Evolutionary conservation across 2,113 vertebrate genomes (phyloP).

Genomic region (Prunella himalayana): DNA sequence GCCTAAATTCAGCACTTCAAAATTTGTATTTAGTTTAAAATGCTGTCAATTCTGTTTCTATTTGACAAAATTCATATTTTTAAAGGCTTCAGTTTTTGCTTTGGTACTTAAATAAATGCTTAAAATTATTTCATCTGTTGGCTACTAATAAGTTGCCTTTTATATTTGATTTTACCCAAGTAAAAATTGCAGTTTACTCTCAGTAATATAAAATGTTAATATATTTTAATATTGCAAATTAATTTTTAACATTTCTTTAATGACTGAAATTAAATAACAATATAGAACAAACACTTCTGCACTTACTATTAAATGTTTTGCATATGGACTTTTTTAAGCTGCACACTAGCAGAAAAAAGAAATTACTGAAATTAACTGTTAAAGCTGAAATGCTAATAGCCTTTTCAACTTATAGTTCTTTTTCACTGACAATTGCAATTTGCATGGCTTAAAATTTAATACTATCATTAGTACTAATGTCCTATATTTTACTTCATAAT

Average conservation of each 20-base stretch:
- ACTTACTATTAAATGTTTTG: conserved; percentile 46
- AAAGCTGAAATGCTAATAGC: conserved; percentile 54
- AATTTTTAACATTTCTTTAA: conserved; percentile 50
- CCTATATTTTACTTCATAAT: conserved; percentile 70
- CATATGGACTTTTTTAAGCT: conserved; percentile 19
- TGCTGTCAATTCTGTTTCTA: conserved; percentile 58
- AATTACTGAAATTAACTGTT: conserved; percentile 50
- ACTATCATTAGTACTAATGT: conserved; percentile 64
- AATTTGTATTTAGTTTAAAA: conserved; percentile 68
- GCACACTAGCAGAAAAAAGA: not conserved
- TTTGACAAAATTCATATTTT: conserved; percentile 44
- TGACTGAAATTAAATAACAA: conserved; percentile 50
- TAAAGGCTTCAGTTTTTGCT: conserved; percentile 41
- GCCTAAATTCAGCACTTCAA: conserved; percentile 69
- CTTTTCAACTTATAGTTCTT: conserved; percentile 66
- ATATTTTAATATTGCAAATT: conserved; percentile 12
- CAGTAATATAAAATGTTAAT: conserved; percentile 30
- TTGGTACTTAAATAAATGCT: conserved; percentile 51
- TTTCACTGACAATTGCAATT: conserved; percentile 69
- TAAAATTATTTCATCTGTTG: conserved; percentile 32
- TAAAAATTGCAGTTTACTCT: conserved; percentile 25
- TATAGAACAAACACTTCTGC: conserved; percentile 5
- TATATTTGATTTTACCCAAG: conserved; percentile 9
- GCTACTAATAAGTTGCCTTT: conserved; percentile 54
- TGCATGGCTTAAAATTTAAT: conserved; percentile 71